phyloP scores from a whole-genome alignment of 2,888 invertebrate genomes.

The Lumbricus terrestris region DNA sequence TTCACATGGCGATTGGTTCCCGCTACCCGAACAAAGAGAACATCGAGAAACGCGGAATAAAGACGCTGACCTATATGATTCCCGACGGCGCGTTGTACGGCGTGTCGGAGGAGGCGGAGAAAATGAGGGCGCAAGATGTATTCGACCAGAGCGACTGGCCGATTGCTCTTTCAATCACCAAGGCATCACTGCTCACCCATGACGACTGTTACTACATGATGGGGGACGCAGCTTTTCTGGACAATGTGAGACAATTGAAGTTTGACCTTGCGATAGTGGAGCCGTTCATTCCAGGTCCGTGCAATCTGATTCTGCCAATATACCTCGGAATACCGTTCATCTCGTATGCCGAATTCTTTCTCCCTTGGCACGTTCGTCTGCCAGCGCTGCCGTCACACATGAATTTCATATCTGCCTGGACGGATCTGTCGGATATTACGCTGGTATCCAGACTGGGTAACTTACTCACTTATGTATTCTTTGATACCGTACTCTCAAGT shows the following conservation, averaged over 20 bases:
- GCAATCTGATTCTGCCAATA: conserved; percentile 17
- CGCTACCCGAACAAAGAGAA: neutral
- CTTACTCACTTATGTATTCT: neutral
- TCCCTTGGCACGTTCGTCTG: conserved; percentile 18
- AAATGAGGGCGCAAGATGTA: neutral
- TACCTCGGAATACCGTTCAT: conserved; percentile 19
- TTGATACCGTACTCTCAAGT: neutral
- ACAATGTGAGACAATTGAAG: neutral
- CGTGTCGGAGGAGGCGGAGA: neutral
- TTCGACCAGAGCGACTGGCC: neutral
- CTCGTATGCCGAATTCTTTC: neutral
- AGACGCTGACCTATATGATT: neutral
- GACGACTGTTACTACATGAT: conserved; percentile 19
- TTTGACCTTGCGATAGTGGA: conserved; percentile 21
- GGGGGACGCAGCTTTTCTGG: conserved; percentile 10
- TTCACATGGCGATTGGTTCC: conserved; percentile 14
- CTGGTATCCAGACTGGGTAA: neutral
- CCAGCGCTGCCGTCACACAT: conserved; percentile 22
- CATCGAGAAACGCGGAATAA: neutral
- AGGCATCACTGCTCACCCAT: neutral
- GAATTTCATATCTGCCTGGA: neutral
- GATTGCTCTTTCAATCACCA: no score
- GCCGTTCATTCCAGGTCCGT: neutral
- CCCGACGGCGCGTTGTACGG: neutral
- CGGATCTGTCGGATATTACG: neutral